Base-by-base conservation (phyloP, 2,888 invertebrate species). In the Phymatocera aterrima region DNA sequence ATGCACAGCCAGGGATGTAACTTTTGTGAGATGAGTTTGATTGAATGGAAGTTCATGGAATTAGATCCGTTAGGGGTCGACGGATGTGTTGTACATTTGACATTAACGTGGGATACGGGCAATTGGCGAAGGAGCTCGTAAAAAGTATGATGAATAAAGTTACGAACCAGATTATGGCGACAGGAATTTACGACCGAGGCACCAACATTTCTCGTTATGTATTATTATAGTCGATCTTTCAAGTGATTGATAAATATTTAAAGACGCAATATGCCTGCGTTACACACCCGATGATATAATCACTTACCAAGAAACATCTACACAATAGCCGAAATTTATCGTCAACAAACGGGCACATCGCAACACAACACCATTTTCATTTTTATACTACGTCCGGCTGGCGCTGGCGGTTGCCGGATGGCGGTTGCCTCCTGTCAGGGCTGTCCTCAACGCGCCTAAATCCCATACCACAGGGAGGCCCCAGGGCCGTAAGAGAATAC, bases 261-360 rank as follows among this genome's bases (percentile, higher is more conserved):
- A 77, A 31, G 31, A 70, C 72, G 72, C 28, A 61, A 54, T 15
- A 24, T 0, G 12, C 46, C 6, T 48, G 24, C 60, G 28, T 54
- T 28, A n/a, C 10, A 18, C 61, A 15, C 15, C 28, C 54, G 51
- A n/a, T 21, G 57, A 46, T 51, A 77, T 61, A 78, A 48, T n/a
- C 70, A 88, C 89, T 90, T 84, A 90, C 90, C 90, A 87, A 89
- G 83, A 88, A 88, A 85, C 89, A 89, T 90, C 85, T 87, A 89
- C 88, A 87, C 87, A 81, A 82, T 81, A 83, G 84, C 83, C 84
- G 82, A 84, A 84, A 83, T 84, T 87, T 88, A 87, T 89, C 87
- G 88, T 88, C 87, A 86, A 87, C 86, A 84, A 83, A 84, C 85
- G 82, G 81, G 83, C 80, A 85, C 83, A 85, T 85, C 85, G 84